Conservation (phyloP, 1,140 invertebrate genomes). For the Lordiphosa clarofinis region DNA sequence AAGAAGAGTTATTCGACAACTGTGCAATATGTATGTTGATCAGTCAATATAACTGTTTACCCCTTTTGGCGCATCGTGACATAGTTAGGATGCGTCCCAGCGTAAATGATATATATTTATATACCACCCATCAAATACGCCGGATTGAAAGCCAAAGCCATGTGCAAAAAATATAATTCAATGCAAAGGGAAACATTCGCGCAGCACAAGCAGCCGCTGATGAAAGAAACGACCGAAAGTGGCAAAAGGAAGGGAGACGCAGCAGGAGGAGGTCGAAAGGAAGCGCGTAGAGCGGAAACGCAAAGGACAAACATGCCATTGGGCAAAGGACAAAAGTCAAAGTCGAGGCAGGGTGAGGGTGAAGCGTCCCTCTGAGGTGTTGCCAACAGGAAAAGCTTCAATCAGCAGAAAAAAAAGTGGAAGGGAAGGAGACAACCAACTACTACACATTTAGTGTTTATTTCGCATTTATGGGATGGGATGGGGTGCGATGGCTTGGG, state of each 20-base stretch:
- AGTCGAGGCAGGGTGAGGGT: constrained; percentile 4
- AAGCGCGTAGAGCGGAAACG: constrained; percentile 34
- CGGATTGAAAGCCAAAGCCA: too few relatives aligned
- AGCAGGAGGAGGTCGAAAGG: constrained; percentile 10
- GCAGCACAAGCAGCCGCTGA: constrained; percentile 32
- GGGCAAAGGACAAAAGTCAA: constrained; percentile 68
- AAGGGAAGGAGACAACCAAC: constrained; percentile 40
- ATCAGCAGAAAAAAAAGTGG: constrained; percentile 54
- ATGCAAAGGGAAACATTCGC: too few relatives aligned
- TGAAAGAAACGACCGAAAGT: constrained; percentile 8
- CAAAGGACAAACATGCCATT: constrained; percentile 67
- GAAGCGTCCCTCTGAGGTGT: constrained; percentile 50
- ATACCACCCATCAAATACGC: too few relatives aligned
- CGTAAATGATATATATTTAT: too few relatives aligned
- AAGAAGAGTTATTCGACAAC: too few relatives aligned
- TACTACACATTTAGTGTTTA: constrained; percentile 75
- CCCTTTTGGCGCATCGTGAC: too few relatives aligned
- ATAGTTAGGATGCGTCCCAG: too few relatives aligned
- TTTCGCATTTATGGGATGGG: constrained; percentile 59
- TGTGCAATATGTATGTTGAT: too few relatives aligned
- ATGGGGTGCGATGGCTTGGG: background rate
- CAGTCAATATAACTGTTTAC: too few relatives aligned
- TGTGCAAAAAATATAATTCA: too few relatives aligned
- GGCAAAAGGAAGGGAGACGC: background rate
- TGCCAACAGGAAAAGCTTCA: constrained; percentile 70